These are phyloP conservation scores for Artemia sp. DNA, from an alignment of 2,888 invertebrate species.

Conservation along the genomic window DNA sequence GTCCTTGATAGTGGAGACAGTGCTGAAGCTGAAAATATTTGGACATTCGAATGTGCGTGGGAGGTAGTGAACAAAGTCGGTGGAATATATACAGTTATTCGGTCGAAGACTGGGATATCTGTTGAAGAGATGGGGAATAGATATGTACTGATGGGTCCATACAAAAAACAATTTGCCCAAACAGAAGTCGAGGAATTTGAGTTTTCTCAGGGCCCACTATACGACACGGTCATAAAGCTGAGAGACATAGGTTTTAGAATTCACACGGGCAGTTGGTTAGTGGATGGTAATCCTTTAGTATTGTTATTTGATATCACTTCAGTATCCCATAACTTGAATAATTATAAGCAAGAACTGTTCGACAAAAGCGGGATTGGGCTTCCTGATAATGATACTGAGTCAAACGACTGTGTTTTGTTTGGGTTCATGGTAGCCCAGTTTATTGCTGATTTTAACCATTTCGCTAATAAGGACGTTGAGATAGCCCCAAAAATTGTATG, in stretches of 20 bases:
- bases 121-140: slow-evolving; percentile 97
- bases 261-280: slow-evolving; percentile 87
- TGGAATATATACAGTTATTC: slow-evolving; percentile 95
- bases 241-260: slow-evolving; percentile 75
- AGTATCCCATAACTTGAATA: slow-evolving; percentile 85
- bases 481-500: slow-evolving; percentile 60
- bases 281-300: slow-evolving; percentile 98
- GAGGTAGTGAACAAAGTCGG: slow-evolving; percentile 99
- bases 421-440: slow-evolving; percentile 90
- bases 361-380: slow-evolving; percentile 70
- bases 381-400: slow-evolving; percentile 83
- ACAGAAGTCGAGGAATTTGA: slow-evolving; percentile 91
- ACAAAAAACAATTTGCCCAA: slow-evolving; percentile 78
- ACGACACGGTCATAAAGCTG: slow-evolving; percentile 55
- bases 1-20: slow-evolving; percentile 67
- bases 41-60: slow-evolving; percentile 97
- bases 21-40: slow-evolving; percentile 75
- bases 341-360: slow-evolving; percentile 88
- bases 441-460: slow-evolving; percentile 44
- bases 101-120: slow-evolving; percentile 90
- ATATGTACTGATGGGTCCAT: slow-evolving; percentile 83
- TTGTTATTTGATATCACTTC: slow-evolving; percentile 93
- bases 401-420: slow-evolving; percentile 89
- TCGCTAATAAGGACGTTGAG: slow-evolving; percentile 34
- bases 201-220: slow-evolving; percentile 53